These are phyloP conservation scores for Chionoecetes opilio DNA, from an alignment of 1,140 invertebrate species.

Conservation along the genomic window DNA sequence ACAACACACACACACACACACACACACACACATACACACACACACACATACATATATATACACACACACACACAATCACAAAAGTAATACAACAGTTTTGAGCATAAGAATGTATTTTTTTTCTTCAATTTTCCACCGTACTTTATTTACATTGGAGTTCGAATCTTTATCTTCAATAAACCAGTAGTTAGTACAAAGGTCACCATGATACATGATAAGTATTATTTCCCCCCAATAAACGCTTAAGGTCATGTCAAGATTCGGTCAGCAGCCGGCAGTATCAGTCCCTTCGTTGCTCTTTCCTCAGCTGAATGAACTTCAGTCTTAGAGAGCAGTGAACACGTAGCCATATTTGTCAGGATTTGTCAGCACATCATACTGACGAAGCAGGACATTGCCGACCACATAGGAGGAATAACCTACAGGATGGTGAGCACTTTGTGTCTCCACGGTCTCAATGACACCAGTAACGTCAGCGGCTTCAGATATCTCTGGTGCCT, in stretches of 20 bases:
- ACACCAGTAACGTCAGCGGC: not conserved
- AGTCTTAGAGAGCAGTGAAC: conserved; percentile 61
- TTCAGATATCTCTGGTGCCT: conserved; percentile 19
- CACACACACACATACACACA: not conserved
- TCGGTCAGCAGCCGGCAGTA: not conserved
- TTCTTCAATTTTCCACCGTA: not conserved
- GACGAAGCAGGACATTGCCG: conserved; percentile 76
- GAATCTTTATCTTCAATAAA: too few species aligned
- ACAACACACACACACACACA: not conserved
- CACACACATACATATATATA: not conserved
- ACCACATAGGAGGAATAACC: conserved; percentile 62
- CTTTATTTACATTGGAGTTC: not conserved
- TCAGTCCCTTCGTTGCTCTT: not conserved
- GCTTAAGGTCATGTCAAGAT: not conserved
- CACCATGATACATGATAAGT: not conserved
- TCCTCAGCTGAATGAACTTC: not conserved
- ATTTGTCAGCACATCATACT: conserved; percentile 54
- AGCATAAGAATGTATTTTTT: conserved; percentile 36
- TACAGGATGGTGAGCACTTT: not conserved
- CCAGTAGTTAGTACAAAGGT: not conserved
- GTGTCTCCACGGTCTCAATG: not conserved
- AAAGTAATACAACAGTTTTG: not conserved
- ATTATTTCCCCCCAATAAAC: not conserved
- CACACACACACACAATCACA: too few species aligned
- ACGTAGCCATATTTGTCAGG: conserved; percentile 70